Evolutionary conservation across 2,888 invertebrate genomes (phyloP).

Genomic region (Hymenopus coronatus): DNA sequence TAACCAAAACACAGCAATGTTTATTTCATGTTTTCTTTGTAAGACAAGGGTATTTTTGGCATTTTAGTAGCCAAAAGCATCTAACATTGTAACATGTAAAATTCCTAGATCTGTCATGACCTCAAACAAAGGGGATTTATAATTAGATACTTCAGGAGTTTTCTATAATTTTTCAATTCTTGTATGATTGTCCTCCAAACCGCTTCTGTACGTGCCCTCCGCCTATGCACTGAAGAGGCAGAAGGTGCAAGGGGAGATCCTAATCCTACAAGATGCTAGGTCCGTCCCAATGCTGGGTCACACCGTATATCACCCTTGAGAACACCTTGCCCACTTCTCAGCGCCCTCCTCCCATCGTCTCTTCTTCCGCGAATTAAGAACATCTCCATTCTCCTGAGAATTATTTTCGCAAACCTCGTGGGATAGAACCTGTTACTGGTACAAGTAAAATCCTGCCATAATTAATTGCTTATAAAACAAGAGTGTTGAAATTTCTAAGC

Average conservation of each 20-base stretch:
- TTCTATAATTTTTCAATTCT: too few relatives aligned
- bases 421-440: not conserved
- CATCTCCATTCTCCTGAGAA: not conserved
- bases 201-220: too few relatives aligned
- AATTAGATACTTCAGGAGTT: too few relatives aligned
- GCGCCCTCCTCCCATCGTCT: not conserved
- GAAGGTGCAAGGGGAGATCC: not conserved
- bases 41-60: too few relatives aligned
- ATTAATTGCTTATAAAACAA: not conserved
- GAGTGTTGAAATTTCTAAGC: not conserved
- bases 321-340: conserved; percentile 7
- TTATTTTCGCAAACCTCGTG: not conserved
- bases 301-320: not conserved
- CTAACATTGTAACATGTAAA: too few relatives aligned
- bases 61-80: too few relatives aligned
- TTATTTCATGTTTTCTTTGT: too few relatives aligned
- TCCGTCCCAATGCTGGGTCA: not conserved
- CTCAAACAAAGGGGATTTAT: too few relatives aligned
- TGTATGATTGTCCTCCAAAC: too few relatives aligned
- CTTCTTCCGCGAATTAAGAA: not conserved
- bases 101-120: too few relatives aligned
- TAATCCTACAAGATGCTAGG: conserved; percentile 13
- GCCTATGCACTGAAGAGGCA: not conserved
- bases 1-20: too few relatives aligned
- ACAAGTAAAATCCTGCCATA: not conserved